A percentile compares a stretch with the other conserved stretches of the same genome.
Conservation (phyloP, 2,888 invertebrate species). For the Graphium colonna region DNA sequence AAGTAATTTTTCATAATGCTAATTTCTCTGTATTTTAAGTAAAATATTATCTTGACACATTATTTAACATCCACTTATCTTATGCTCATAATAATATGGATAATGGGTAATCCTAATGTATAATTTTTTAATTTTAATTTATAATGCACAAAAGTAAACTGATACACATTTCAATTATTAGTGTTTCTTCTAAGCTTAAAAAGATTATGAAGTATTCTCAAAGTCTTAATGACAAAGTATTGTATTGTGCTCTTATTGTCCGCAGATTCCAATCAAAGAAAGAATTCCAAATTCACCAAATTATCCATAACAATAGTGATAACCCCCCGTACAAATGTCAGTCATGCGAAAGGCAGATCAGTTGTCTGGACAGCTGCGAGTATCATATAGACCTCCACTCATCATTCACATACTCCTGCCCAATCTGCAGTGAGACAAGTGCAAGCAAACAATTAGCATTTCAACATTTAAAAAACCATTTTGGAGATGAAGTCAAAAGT, state of each 20-base stretch:
- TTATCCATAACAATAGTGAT: conserved; percentile 49
- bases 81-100: no score
- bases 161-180: no score
- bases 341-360: conserved; percentile 46
- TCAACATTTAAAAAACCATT: conserved; percentile 58
- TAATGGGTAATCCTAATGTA: no score
- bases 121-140: no score
- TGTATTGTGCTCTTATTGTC: no score
- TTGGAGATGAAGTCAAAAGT: conserved; percentile 41
- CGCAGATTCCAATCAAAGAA: conserved; percentile 58
- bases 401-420: conserved; percentile 52
- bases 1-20: conserved; percentile 35
- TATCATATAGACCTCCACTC: conserved; percentile 58
- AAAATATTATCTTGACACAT: no score
- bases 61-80: no score
- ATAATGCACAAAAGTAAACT: no score
- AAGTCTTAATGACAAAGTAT: no score
- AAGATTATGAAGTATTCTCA: no score
- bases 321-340: conserved; percentile 57
- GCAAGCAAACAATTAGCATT: conserved; percentile 42
- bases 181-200: no score
- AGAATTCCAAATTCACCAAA: conserved; percentile 55
- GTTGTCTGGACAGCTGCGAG: conserved; percentile 51
- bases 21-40: no score
- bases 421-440: conserved; percentile 54